Conservation (phyloP, 2,888 invertebrate genomes). For the Cheilosia scutellata region DNA sequence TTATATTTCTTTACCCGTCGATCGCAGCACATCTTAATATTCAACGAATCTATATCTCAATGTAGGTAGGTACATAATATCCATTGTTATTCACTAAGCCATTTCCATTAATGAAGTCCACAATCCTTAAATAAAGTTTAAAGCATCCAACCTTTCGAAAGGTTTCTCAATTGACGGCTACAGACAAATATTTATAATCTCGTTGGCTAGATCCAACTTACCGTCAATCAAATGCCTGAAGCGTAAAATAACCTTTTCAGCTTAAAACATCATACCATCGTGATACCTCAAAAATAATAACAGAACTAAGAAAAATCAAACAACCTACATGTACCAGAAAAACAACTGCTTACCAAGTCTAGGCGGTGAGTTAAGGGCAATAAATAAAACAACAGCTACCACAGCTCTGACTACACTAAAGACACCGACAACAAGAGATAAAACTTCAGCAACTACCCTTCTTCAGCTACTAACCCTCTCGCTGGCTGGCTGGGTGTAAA, state of each 20-base stretch:
- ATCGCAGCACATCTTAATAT: too few relatives aligned
- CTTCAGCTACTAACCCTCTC: neutral
- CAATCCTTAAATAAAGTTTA: neutral
- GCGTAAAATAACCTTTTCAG: conserved; percentile 14
- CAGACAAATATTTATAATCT: conserved; percentile 41
- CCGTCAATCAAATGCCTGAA: conserved; percentile 32
- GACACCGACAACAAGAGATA: neutral
- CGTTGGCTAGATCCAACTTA: neutral
- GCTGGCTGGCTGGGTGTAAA: neutral
- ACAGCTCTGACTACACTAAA: neutral
- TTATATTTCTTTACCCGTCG: too few relatives aligned
- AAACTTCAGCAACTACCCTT: neutral
- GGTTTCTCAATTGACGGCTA: too few relatives aligned
- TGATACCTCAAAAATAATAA: conserved; percentile 31
- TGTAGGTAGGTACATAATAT: too few relatives aligned
- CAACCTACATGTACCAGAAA: neutral
- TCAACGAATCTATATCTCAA: too few relatives aligned
- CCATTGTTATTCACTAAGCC: too few relatives aligned
- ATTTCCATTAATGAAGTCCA: too few relatives aligned
- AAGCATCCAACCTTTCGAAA: too few relatives aligned
- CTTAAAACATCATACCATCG: conserved; percentile 17
- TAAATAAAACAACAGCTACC: neutral
- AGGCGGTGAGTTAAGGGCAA: conserved; percentile 5
- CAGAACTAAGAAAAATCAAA: conserved; percentile 3
- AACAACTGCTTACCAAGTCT: conserved; percentile 6